Evolutionary conservation across 53 echinoderm and acorn worm species (phyloP).

Genomic region (Patiria pectinifera): DNA sequence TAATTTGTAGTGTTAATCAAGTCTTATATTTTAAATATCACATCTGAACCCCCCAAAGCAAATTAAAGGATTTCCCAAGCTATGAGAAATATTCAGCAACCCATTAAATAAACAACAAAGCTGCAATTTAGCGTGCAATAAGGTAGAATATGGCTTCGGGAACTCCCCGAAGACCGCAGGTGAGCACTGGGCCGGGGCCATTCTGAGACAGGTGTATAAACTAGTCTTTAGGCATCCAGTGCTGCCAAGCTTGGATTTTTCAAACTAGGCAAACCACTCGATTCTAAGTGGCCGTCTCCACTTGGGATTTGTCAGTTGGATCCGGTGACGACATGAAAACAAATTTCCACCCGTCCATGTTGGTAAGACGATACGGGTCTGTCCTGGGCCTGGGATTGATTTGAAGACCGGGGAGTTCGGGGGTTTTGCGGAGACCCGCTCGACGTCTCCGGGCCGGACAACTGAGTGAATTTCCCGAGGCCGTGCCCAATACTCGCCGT

Average conservation of each 20-base stretch:
- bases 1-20: neutral
- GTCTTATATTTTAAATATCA: neutral
- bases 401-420: neutral
- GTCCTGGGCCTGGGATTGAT: slow-evolving; percentile 44
- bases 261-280: slow-evolving; percentile 42
- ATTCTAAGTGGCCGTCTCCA: slow-evolving; percentile 54
- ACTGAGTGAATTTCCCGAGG: slow-evolving; percentile 49
- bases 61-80: neutral
- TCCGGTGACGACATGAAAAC: slow-evolving; percentile 53
- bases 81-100: slow-evolving; percentile 22
- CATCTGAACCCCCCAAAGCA: neutral
- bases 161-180: slow-evolving; percentile 47
- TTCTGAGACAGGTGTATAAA: slow-evolving; percentile 50
- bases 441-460: slow-evolving; percentile 19
- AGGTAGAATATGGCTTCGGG: slow-evolving; percentile 19
- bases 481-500: slow-evolving; percentile 47
- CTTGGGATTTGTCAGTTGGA: slow-evolving; percentile 63
- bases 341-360: slow-evolving; percentile 24
- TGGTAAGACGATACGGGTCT: slow-evolving; percentile 38
- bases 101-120: slow-evolving; percentile 45
- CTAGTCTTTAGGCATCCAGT: slow-evolving; percentile 32
- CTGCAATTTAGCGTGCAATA: slow-evolving; percentile 25
- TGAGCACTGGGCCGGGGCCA: slow-evolving; percentile 4
- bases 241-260: slow-evolving; percentile 36
- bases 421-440: slow-evolving; percentile 11